Evolutionary conservation across 2,797 vertebrate genomes (phyloP).

Genomic region (Spatula clypeata): DNA sequence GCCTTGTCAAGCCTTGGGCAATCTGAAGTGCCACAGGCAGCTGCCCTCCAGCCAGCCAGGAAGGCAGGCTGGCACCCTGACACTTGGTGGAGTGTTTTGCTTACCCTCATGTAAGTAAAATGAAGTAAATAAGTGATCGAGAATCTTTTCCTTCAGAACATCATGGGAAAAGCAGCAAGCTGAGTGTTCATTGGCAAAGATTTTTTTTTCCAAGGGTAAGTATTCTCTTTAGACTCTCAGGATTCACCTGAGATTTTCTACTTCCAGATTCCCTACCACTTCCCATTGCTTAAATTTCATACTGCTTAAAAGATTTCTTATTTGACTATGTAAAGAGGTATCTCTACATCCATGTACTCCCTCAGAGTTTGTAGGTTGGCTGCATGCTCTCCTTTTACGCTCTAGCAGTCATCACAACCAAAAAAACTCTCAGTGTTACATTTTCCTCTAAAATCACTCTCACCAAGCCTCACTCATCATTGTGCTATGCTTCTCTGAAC

Average conservation of each 20-base stretch:
- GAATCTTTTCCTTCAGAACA: not conserved
- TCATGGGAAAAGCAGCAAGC: not conserved
- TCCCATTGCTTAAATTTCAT: not conserved
- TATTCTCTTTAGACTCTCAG: not conserved
- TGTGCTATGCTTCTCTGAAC: not conserved
- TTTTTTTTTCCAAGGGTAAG: not conserved
- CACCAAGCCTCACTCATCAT: not conserved
- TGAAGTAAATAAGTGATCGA: not conserved
- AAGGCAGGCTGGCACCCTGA: not conserved
- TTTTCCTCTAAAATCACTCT: not conserved
- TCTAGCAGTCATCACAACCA: not conserved
- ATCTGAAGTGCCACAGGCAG: not conserved
- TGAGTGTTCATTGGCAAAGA: not conserved
- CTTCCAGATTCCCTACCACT: not conserved
- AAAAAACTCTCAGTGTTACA: not conserved
- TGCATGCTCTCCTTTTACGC: not conserved
- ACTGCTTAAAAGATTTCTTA: not conserved
- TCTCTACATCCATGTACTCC: not conserved
- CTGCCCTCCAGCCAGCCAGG: fast-evolving
- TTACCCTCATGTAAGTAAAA: not conserved
- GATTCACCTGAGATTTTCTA: not conserved
- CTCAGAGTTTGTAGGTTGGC: not conserved
- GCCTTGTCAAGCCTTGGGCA: not conserved
- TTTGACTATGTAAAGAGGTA: not conserved
- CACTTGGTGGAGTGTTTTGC: fast-evolving